Percentiles rank a stretch among this genome's conserved stretches.
Evolutionary conservation across 2,797 vertebrate genomes (phyloP).

Genomic region (Pampus argenteus): DNA sequence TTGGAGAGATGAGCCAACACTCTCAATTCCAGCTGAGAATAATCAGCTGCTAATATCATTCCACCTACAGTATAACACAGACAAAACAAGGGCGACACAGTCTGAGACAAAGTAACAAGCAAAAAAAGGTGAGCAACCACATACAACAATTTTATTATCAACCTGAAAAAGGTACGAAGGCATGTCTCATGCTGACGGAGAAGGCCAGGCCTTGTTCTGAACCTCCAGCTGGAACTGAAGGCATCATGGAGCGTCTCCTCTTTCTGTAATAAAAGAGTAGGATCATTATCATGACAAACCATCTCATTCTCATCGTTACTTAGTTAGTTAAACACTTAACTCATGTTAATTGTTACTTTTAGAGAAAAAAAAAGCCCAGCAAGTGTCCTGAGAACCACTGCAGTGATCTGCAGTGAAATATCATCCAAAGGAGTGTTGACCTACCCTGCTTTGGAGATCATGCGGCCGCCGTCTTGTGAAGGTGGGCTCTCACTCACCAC

Average conservation of each 20-base stretch:
- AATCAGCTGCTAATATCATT: slow-evolving; percentile 95
- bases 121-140: background rate
- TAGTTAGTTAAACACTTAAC: background rate
- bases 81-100: slow-evolving; percentile 1
- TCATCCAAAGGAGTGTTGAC: background rate
- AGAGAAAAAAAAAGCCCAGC: too few relatives aligned
- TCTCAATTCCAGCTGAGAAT: slow-evolving; percentile 95
- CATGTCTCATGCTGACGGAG: slow-evolving; percentile 95
- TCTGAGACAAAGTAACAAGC: background rate
- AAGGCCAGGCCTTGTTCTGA: slow-evolving; percentile 85
- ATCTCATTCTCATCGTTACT: background rate
- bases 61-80: slow-evolving; percentile 84
- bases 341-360: background rate
- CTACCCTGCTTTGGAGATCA: slow-evolving; percentile 67
- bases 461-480: slow-evolving; percentile 71
- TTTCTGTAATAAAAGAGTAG: slow-evolving; percentile 52
- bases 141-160: background rate
- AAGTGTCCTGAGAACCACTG: background rate
- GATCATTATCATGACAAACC: background rate
- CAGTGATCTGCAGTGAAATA: background rate
- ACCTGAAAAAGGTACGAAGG: slow-evolving; percentile 97
- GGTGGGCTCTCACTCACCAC: slow-evolving; percentile 90
- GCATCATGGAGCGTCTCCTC: slow-evolving; percentile 50
- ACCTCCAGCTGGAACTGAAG: slow-evolving; percentile 49
- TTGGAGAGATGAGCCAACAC: slow-evolving; percentile 94